Base-by-base conservation (phyloP, 2,113 vertebrate species). In the Beaufortia kweichowensis region DNA sequence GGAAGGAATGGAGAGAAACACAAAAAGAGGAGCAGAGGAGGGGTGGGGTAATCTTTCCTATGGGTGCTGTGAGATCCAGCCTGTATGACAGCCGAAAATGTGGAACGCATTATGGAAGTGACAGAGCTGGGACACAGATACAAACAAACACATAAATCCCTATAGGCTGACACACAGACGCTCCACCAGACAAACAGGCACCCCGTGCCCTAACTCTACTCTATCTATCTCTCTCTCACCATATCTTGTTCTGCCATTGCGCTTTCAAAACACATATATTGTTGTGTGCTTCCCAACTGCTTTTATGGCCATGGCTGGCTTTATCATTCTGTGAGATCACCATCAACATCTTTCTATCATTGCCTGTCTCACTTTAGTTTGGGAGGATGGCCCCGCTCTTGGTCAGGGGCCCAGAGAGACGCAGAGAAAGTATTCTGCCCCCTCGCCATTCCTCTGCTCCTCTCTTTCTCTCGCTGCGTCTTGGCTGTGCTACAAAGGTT, bases 131-230 rank as follows among this genome's bases (percentile, higher is more conserved):
- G 87, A 83, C 69, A 60, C 81, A 85, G 86, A 85, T 86, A 86
- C 86, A 91, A 91, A 92, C 89, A 91, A 91, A 90, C 86, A 88
- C 89, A 91, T 91, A 92, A 92, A 92, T 91, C 88, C 77, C 78
- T 77, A 65, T 53, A 79, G 79, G 84, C 78, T 89, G 89, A 89
- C 88, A 84, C 68, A 79, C 60, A 83, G 89, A 87, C 75, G 80
- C 84, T 76, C 80, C 83, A 29, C 46, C 87, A 82, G 86, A 90
- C 87, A 90, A 81, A 84, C 80, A 90, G 86, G 83, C 88, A 90
- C 86, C 85, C 82, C n/a, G 39, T 86, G 80, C 85, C 88, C 84
- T 69, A 77, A 82, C 29, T 71, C 62, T 75, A 41, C 17, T 80
- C 3, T 79, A 59, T 14, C 26, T 59, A 77, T 65, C 68, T 70